phyloP scores from a whole-genome alignment of 2,888 invertebrate species.

The Agriopis leucophaearia region DNA sequence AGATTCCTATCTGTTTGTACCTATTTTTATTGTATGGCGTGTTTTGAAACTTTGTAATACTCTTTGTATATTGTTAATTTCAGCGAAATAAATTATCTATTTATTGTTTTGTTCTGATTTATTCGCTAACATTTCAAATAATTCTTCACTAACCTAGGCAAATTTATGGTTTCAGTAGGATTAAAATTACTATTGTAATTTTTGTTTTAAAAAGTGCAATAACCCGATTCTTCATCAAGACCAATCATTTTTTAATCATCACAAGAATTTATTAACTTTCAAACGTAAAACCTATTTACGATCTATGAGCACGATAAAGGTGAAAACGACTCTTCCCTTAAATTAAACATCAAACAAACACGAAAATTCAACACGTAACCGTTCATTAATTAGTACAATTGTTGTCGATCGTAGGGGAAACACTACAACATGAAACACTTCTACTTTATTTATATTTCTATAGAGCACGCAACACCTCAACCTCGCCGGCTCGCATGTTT shows the following conservation, averaged over 20 bases:
- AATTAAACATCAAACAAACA: slow-evolving; percentile 62
- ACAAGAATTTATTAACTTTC: slow-evolving; percentile 11
- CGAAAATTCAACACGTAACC: slow-evolving; percentile 54
- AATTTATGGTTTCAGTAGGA: too few species aligned
- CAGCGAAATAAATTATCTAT: too few species aligned
- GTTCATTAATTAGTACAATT: slow-evolving; percentile 78
- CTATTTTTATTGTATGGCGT: too few species aligned
- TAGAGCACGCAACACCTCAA: slow-evolving; percentile 27
- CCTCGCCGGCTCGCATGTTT: slow-evolving; percentile 23
- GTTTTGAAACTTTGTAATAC: too few species aligned
- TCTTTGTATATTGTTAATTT: too few species aligned
- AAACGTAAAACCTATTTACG: slow-evolving; percentile 12
- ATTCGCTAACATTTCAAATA: too few species aligned
- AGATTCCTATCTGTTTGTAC: too few species aligned
- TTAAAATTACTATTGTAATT: background rate
- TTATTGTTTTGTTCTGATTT: too few species aligned
- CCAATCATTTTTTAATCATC: slow-evolving; percentile 9
- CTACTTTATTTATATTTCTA: slow-evolving; percentile 34
- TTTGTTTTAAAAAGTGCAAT: background rate
- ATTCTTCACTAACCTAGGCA: too few species aligned
- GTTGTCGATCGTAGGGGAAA: slow-evolving; percentile 61
- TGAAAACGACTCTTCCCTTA: slow-evolving; percentile 51
- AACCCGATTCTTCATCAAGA: background rate
- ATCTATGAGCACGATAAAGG: slow-evolving; percentile 20
- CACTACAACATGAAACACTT: slow-evolving; percentile 17